phyloP scores from a whole-genome alignment of 2,113 vertebrate species.

The Muscicapa adusta region DNA sequence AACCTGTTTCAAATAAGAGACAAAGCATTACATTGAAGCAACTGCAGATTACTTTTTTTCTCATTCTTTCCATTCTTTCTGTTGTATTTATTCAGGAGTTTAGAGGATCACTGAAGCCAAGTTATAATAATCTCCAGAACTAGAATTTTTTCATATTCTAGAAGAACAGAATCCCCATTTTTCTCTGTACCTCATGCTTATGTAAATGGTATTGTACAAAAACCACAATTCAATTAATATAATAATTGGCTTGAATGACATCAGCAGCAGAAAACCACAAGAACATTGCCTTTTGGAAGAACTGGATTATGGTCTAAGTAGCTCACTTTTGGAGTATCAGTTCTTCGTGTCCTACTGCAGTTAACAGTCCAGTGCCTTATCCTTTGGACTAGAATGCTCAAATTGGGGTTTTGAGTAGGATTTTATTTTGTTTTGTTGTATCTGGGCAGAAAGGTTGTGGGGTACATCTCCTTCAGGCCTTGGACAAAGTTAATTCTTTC shows the following conservation, averaged over 20 bases:
- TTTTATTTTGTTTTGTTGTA: neutral
- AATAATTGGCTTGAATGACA: neutral
- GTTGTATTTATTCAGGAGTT: neutral
- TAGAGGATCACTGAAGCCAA: neutral
- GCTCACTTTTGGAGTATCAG: fast-evolving
- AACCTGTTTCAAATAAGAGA: neutral
- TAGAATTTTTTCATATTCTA: neutral
- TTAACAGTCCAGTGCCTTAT: neutral
- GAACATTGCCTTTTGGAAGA: neutral
- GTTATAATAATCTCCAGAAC: neutral
- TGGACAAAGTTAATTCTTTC: neutral
- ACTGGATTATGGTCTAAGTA: neutral
- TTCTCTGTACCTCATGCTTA: neutral
- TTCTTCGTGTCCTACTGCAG: neutral
- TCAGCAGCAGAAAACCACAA: neutral
- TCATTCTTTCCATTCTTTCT: neutral
- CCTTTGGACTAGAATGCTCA: neutral
- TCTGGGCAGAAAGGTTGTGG: neutral
- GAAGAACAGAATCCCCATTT: neutral
- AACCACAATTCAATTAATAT: neutral
- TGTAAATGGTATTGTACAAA: neutral
- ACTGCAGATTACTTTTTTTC: neutral
- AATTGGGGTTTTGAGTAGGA: neutral
- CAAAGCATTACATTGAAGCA: neutral
- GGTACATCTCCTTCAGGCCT: neutral